A percentile compares a stretch with the other conserved stretches of the same genome.
These are phyloP conservation scores for Camarhynchus parvulus DNA, from an alignment of 2,113 vertebrate genomes.

Conservation along the genomic window DNA sequence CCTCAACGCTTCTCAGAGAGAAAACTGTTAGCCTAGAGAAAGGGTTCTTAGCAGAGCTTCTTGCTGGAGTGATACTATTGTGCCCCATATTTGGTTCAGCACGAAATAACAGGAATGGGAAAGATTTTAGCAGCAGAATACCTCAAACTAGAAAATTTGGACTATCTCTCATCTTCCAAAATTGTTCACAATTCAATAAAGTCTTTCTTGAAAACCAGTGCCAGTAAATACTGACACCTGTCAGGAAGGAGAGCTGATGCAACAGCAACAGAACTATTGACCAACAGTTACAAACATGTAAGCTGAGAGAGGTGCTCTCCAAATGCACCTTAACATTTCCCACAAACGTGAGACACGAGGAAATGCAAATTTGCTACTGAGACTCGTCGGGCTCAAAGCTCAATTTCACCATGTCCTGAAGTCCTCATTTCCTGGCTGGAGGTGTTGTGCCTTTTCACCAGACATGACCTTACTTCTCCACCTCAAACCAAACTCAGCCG, in stretches of 20 bases:
- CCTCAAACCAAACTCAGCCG: neutral
- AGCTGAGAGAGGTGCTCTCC: neutral
- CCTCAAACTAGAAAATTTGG: neutral
- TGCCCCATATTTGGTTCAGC: neutral
- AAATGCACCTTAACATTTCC: neutral
- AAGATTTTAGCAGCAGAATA: neutral
- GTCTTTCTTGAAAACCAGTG: neutral
- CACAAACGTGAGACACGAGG: fast-evolving
- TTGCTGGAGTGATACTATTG: neutral
- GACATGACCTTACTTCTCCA: neutral
- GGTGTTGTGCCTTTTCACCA: neutral
- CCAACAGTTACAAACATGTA: neutral
- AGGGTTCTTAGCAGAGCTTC: neutral
- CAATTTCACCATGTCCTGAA: neutral
- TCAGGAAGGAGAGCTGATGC: neutral
- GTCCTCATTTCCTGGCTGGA: neutral
- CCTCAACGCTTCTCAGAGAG: neutral
- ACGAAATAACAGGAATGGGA: neutral
- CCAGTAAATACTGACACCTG: neutral
- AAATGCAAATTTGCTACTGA: neutral
- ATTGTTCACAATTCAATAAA: neutral
- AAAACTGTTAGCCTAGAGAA: neutral
- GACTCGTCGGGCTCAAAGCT: neutral
- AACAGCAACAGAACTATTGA: neutral
- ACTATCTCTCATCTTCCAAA: neutral